A percentile compares a stretch with the other conserved stretches of the same genome.
phyloP scores from a whole-genome alignment of 2,888 invertebrate genomes.

The Meganola albula region DNA sequence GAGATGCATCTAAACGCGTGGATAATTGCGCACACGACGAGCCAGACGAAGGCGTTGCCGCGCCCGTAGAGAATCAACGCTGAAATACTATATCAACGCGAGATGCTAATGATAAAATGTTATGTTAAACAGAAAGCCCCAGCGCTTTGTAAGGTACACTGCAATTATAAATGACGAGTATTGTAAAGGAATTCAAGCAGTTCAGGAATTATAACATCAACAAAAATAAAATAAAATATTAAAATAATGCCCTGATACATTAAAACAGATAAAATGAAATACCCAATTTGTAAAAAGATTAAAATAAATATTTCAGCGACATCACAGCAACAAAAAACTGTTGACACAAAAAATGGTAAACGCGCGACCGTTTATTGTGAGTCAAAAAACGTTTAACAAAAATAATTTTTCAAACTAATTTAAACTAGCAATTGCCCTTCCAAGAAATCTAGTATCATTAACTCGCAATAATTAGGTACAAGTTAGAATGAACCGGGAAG shows the following conservation, averaged over 20 bases:
- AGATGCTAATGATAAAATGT: slow-evolving; percentile 36
- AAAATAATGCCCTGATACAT: too few relatives aligned
- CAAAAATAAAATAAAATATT: too few relatives aligned
- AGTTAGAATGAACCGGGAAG: slow-evolving; percentile 46
- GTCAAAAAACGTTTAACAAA: slow-evolving; percentile 18
- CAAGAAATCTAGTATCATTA: slow-evolving; percentile 52
- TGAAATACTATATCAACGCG: slow-evolving; percentile 31
- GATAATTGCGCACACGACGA: slow-evolving; percentile 39
- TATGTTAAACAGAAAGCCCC: slow-evolving; percentile 21
- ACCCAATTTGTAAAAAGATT: too few relatives aligned
- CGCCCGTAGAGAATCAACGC: slow-evolving; percentile 38
- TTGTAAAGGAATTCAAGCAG: too few relatives aligned
- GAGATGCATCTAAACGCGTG: slow-evolving; percentile 37
- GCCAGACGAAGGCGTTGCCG: slow-evolving; percentile 33
- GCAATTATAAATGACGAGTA: not conserved
- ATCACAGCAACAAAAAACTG: slow-evolving; percentile 19
- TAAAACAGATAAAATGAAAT: too few relatives aligned
- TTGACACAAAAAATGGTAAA: slow-evolving; percentile 12
- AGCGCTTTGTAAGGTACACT: not conserved
- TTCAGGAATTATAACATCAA: too few relatives aligned
- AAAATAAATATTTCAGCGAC: too few relatives aligned
- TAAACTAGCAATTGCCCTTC: slow-evolving; percentile 45
- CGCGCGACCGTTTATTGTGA: slow-evolving; percentile 18
- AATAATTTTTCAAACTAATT: slow-evolving; percentile 34
- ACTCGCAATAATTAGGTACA: slow-evolving; percentile 55